Conservation (phyloP, 2,113 vertebrate species). For the Cyrtonyx montezumae region DNA sequence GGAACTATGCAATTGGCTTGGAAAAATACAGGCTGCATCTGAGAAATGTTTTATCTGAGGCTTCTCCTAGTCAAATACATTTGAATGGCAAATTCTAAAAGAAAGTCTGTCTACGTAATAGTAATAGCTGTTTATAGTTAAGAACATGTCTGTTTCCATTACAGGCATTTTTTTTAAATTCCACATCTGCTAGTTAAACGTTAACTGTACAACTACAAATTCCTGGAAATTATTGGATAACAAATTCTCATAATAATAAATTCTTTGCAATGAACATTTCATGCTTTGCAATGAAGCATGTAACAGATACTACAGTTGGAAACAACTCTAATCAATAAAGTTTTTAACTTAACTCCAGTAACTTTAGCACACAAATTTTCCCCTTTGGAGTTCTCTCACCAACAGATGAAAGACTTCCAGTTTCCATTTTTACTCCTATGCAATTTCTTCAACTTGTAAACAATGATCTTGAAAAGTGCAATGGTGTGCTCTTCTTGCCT, state of each 20-base stretch:
- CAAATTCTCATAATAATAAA: background rate
- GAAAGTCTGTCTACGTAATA: background rate
- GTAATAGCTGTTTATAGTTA: background rate
- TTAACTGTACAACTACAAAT: background rate
- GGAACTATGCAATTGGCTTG: background rate
- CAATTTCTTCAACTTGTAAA: background rate
- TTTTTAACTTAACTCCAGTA: slow-evolving; percentile 6
- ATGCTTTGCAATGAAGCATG: no score
- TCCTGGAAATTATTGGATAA: background rate
- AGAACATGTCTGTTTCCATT: background rate
- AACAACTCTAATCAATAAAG: background rate
- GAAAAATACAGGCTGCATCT: background rate
- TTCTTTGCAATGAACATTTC: background rate
- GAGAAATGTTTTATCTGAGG: background rate
- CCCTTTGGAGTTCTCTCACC: background rate
- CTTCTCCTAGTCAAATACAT: background rate
- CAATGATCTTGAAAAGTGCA: background rate
- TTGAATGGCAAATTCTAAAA: background rate
- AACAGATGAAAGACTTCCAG: background rate
- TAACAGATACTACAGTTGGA: background rate
- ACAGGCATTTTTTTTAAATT: background rate
- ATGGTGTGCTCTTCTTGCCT: background rate
- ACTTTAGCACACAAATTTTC: slow-evolving; percentile 1
- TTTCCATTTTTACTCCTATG: background rate
- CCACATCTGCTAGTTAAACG: slow-evolving; percentile 26